These are phyloP conservation scores for Zosterops japonicus DNA, from an alignment of 2,113 vertebrate species.

Conservation along the genomic window DNA sequence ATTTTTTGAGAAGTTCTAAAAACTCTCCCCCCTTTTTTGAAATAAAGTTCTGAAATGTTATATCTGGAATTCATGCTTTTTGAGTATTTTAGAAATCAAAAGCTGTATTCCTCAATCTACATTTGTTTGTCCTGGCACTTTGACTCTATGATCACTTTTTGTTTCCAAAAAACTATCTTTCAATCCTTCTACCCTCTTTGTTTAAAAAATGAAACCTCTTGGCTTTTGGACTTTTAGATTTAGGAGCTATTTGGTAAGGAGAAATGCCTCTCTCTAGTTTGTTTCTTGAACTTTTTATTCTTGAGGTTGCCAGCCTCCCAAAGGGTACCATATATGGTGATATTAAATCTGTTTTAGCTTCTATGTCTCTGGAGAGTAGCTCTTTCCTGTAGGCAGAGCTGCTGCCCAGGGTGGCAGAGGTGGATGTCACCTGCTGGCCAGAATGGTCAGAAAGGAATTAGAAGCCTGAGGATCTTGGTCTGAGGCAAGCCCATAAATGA, in stretches of 20 bases:
- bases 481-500: background rate
- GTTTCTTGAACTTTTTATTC: background rate
- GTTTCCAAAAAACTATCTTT: background rate
- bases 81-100: background rate
- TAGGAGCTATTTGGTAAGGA: background rate
- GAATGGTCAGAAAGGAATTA: background rate
- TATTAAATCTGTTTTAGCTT: background rate
- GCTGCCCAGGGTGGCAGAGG: background rate
- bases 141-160: background rate
- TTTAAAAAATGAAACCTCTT: fast-evolving
- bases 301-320: background rate
- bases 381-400: background rate
- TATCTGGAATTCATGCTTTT: background rate
- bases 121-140: background rate
- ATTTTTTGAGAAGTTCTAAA: fast-evolving
- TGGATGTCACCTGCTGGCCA: background rate
- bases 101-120: background rate
- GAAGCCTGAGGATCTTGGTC: background rate
- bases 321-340: fast-evolving
- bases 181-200: background rate
- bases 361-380: background rate
- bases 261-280: background rate
- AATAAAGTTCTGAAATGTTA: background rate
- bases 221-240: background rate
- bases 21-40: fast-evolving